Percentiles rank a stretch among this genome's conserved stretches.
These are phyloP conservation scores for Mythimna vitellina DNA, from an alignment of 2,888 invertebrate species.

Conservation along the genomic window DNA sequence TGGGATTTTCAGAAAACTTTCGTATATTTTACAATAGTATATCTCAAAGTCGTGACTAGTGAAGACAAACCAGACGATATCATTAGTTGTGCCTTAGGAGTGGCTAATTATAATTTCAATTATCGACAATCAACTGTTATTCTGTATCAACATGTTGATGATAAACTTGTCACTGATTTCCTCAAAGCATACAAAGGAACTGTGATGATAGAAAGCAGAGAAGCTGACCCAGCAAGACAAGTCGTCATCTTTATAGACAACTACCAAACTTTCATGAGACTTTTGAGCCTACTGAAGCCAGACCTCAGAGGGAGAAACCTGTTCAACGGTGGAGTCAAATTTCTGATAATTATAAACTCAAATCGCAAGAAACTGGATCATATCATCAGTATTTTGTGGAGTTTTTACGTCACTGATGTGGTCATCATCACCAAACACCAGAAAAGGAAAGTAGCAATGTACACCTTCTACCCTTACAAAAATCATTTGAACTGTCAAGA, in stretches of 20 bases:
- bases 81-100: constrained; percentile 70
- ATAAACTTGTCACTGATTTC: constrained; percentile 70
- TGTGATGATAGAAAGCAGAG: constrained; percentile 74
- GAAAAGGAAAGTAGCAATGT: constrained; percentile 68
- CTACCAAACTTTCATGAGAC: constrained; percentile 74
- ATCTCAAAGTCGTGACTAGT: constrained; percentile 46
- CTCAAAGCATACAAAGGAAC: constrained; percentile 75
- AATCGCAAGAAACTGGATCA: constrained; percentile 71
- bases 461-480: constrained; percentile 79
- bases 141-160: constrained; percentile 73
- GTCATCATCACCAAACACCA: constrained; percentile 70
- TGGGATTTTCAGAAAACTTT: constrained; percentile 19
- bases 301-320: constrained; percentile 78
- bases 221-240: constrained; percentile 72
- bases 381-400: constrained; percentile 77
- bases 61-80: constrained; percentile 60
- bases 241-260: constrained; percentile 77
- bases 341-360: constrained; percentile 74
- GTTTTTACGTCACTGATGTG: constrained; percentile 74
- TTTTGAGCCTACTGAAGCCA: constrained; percentile 73
- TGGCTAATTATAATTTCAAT: constrained; percentile 78
- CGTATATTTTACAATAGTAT: constrained; percentile 38
- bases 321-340: constrained; percentile 74
- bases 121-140: constrained; percentile 72
- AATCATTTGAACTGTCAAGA: constrained; percentile 77